Evolutionary conservation across 2,113 vertebrate genomes (phyloP).

Genomic region (Rhombomys opimus): DNA sequence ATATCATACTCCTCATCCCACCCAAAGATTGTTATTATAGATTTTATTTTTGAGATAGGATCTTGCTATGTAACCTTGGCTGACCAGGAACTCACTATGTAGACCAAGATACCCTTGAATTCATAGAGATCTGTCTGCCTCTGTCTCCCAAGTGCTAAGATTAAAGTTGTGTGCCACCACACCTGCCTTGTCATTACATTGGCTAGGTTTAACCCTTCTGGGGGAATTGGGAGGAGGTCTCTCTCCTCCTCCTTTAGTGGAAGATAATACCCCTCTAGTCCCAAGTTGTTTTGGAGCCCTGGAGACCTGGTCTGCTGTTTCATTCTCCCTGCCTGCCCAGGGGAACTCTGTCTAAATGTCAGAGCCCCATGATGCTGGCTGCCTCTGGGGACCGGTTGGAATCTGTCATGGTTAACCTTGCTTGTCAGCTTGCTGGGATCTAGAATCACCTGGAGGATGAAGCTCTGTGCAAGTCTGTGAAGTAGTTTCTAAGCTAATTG

Average conservation of each 20-base stretch:
- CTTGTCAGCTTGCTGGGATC: not conserved
- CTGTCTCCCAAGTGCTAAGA: not conserved
- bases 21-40: not conserved
- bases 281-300: not conserved
- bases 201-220: not conserved
- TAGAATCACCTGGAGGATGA: not conserved
- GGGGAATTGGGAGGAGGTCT: not conserved
- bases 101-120: not conserved
- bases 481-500: not conserved
- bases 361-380: not conserved
- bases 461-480: not conserved
- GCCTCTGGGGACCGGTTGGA: not conserved
- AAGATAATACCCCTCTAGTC: not conserved
- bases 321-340: not conserved
- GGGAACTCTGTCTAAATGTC: not conserved
- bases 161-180: not conserved
- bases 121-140: not conserved
- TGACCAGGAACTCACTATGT: not conserved
- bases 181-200: not conserved
- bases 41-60: not conserved
- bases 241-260: not conserved
- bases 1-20: not conserved
- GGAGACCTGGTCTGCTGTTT: not conserved
- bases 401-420: not conserved
- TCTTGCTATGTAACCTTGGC: not conserved